phyloP scores from a whole-genome alignment of 2,888 invertebrate species.

The Melipona bicolor region DNA sequence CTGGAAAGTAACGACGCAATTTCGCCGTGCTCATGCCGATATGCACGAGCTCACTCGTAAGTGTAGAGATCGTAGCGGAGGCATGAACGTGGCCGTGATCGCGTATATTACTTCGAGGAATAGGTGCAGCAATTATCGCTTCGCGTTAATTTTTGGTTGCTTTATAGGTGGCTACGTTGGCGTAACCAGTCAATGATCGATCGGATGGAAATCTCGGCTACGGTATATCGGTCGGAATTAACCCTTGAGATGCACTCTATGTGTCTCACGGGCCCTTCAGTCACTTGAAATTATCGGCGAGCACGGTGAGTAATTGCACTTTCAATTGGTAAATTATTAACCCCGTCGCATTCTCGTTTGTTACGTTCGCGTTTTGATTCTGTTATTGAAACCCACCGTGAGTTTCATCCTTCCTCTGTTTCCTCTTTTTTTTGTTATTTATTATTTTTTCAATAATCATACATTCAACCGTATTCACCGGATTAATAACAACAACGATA shows the following conservation, averaged over 20 bases:
- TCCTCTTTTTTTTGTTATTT: not conserved
- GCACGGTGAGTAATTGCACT: conserved; percentile 68
- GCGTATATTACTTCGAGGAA: conserved; percentile 26
- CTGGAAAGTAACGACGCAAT: conserved; percentile 30
- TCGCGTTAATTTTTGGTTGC: conserved; percentile 54
- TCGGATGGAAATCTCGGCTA: conserved; percentile 60
- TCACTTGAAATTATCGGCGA: conserved; percentile 66
- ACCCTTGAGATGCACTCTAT: conserved; percentile 52
- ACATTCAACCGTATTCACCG: not conserved
- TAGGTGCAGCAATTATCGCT: conserved; percentile 53
- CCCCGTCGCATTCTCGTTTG: conserved; percentile 42
- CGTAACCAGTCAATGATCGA: conserved; percentile 56
- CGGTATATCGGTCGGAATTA: conserved; percentile 53
- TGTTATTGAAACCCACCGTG: conserved; percentile 38
- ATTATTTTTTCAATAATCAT: not conserved
- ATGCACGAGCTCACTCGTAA: not conserved
- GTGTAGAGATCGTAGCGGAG: not conserved
- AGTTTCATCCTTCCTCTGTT: not conserved
- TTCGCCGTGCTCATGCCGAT: conserved; percentile 8
- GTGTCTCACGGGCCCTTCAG: conserved; percentile 62
- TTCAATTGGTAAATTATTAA: conserved; percentile 65
- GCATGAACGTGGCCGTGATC: conserved; percentile 18
- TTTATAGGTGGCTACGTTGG: conserved; percentile 49
- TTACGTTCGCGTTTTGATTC: conserved; percentile 28
- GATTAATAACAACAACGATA: conserved; percentile 11